These are phyloP conservation scores for Halocaridina rubra DNA, from an alignment of 2,888 invertebrate genomes.

Conservation along the genomic window DNA sequence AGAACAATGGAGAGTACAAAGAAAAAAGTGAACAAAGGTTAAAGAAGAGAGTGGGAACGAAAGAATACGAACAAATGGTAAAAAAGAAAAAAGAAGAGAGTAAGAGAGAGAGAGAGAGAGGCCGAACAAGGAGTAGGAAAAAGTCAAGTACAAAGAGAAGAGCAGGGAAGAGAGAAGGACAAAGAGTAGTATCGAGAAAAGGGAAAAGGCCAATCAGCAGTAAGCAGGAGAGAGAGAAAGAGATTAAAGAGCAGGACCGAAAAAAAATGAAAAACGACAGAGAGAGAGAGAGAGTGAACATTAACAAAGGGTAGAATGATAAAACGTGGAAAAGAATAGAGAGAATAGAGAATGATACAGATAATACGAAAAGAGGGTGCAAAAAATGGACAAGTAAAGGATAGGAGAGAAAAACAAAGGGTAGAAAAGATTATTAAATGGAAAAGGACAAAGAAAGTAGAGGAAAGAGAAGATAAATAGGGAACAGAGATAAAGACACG, in stretches of 20 bases:
- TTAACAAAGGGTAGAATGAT: no score
- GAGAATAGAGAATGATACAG: no score
- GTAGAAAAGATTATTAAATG: no score
- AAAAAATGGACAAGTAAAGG: no score
- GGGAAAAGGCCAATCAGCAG: neutral
- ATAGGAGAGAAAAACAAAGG: no score
- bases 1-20: no score
- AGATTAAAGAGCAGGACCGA: neutral
- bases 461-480: no score
- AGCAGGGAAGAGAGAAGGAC: neutral
- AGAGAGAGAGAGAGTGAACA: slow-evolving; percentile 6
- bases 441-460: no score
- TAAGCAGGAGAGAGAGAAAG: neutral
- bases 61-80: neutral
- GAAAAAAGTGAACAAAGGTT: no score
- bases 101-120: neutral
- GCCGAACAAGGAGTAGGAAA: neutral
- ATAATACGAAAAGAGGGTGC: no score
- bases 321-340: no score
- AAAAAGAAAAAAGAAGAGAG: neutral
- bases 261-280: neutral
- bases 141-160: neutral
- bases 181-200: neutral
- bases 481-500: no score
- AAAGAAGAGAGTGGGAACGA: neutral